Percentiles rank a stretch among this genome's conserved stretches.
Evolutionary conservation across 2,113 vertebrate genomes (phyloP).

Genomic region (Cheilinus undulatus): DNA sequence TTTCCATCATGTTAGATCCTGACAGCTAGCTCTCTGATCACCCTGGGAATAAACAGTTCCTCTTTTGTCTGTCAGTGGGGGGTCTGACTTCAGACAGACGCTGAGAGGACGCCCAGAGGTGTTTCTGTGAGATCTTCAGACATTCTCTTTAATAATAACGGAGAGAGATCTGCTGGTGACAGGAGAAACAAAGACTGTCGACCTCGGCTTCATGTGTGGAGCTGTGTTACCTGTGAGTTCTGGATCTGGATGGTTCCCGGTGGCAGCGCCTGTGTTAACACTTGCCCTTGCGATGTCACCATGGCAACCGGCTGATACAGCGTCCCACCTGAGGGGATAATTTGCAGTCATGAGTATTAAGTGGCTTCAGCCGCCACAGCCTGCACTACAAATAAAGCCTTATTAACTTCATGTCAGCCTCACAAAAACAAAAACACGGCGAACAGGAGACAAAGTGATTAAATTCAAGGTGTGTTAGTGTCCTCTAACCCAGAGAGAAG

Average conservation of each 20-base stretch:
- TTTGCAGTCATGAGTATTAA: conserved; percentile 70
- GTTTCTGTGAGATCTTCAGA: conserved; percentile 43
- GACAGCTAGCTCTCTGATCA: conserved; percentile 32
- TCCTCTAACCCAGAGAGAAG: conserved; percentile 43
- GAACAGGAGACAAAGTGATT: conserved; percentile 51
- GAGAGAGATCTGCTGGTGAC: conserved; percentile 31
- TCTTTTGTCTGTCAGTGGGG: conserved; percentile 57
- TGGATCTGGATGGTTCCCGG: conserved; percentile 97
- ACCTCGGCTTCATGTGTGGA: conserved; percentile 3
- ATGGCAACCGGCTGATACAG: conserved; percentile 99
- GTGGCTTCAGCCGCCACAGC: conserved; percentile 53
- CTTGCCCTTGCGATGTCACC: conserved; percentile 99
- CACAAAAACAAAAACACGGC: conserved; percentile 51
- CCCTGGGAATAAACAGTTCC: conserved; percentile 55
- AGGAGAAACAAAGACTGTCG: background rate
- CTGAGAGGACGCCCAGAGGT: conserved; percentile 34
- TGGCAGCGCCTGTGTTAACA: conserved; percentile 94
- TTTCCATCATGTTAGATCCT: conserved; percentile 17
- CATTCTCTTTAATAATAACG: conserved; percentile 55
- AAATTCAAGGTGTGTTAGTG: conserved; percentile 60
- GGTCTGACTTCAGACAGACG: conserved; percentile 50
- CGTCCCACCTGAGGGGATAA: conserved; percentile 90
- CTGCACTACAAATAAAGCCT: conserved; percentile 14
- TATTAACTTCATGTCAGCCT: conserved; percentile 46
- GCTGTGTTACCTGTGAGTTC: conserved; percentile 91